Percentiles rank a stretch among this genome's conserved stretches.
These are phyloP conservation scores for Pimephales promelas DNA, from an alignment of 2,113 vertebrate species.

Conservation along the genomic window DNA sequence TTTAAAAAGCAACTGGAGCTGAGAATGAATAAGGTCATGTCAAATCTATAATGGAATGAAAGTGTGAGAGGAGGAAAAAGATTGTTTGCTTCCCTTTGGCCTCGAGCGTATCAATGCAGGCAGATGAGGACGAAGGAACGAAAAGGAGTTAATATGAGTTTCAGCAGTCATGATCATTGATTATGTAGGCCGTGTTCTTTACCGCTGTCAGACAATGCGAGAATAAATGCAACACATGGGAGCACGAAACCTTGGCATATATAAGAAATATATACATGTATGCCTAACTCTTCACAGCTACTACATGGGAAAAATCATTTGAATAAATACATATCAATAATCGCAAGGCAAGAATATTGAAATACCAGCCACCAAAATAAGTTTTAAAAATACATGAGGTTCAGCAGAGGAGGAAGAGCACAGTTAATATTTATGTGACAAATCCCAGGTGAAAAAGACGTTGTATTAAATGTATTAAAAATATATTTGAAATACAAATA, in stretches of 20 bases:
- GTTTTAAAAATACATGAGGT: constrained; percentile 28
- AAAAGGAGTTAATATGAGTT: not conserved
- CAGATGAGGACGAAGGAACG: constrained; percentile 17
- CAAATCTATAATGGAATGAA: constrained; percentile 51
- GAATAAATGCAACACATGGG: not conserved
- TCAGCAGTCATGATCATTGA: constrained; percentile 13
- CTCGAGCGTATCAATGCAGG: constrained; percentile 7
- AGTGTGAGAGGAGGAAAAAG: constrained; percentile 34
- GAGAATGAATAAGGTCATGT: constrained; percentile 65
- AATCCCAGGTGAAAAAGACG: too few relatives aligned
- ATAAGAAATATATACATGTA: not conserved
- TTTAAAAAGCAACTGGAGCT: constrained; percentile 66
- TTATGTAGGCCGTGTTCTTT: constrained; percentile 10
- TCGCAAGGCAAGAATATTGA: not conserved
- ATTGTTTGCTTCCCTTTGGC: constrained; percentile 45
- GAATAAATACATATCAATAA: constrained; percentile 3
- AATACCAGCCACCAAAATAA: not conserved
- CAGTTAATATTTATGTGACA: not conserved
- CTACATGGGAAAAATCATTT: not conserved
- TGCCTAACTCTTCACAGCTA: not conserved
- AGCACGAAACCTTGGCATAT: not conserved
- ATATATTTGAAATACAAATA: too few relatives aligned
- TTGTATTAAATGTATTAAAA: too few relatives aligned
- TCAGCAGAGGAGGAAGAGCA: not conserved
- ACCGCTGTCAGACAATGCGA: not conserved